Conservation (phyloP, 2,797 vertebrate species). For the Phaenicophaeus curvirostris region DNA sequence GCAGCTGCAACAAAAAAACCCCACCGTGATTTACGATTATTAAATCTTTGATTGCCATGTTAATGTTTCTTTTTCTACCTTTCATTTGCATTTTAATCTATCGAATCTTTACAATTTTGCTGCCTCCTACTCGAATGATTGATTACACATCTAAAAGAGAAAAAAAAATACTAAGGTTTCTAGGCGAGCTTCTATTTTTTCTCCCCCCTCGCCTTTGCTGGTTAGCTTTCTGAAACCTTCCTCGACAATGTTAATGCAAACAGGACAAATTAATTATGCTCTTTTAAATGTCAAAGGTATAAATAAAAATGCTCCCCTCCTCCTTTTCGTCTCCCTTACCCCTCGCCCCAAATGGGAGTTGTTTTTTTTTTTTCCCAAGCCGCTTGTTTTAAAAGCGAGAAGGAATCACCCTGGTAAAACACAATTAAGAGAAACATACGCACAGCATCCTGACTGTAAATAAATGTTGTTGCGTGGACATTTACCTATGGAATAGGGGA, state of each 20-base stretch:
- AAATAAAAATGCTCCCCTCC: slow-evolving; percentile 70
- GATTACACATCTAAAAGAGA: slow-evolving; percentile 78
- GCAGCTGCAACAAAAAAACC: slow-evolving; percentile 76
- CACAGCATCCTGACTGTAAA: neutral
- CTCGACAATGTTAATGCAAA: slow-evolving; percentile 74
- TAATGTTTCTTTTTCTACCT: slow-evolving; percentile 83
- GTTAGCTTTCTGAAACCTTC: slow-evolving; percentile 56
- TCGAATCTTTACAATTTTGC: slow-evolving; percentile 83
- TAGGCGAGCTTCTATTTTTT: slow-evolving; percentile 66
- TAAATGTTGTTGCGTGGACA: slow-evolving; percentile 3
- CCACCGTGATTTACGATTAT: slow-evolving; percentile 81
- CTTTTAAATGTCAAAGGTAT: slow-evolving; percentile 81
- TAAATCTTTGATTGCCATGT: slow-evolving; percentile 83
- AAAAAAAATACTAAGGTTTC: slow-evolving; percentile 65
- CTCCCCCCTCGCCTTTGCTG: slow-evolving; percentile 32
- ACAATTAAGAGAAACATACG: slow-evolving; percentile 43
- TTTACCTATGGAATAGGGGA: neutral
- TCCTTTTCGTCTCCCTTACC: neutral
- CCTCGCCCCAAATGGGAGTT: slow-evolving; percentile 73
- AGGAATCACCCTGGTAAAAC: slow-evolving; percentile 61
- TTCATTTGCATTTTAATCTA: slow-evolving; percentile 86
- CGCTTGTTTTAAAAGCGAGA: slow-evolving; percentile 62
- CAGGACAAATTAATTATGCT: slow-evolving; percentile 79
- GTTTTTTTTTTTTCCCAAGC: slow-evolving; percentile 77
- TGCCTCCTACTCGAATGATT: slow-evolving; percentile 80